Evolutionary conservation across 2,113 vertebrate species (phyloP), one percentile per base, ranked within the genome.

Genomic region (Loxodonta africana): DNA sequence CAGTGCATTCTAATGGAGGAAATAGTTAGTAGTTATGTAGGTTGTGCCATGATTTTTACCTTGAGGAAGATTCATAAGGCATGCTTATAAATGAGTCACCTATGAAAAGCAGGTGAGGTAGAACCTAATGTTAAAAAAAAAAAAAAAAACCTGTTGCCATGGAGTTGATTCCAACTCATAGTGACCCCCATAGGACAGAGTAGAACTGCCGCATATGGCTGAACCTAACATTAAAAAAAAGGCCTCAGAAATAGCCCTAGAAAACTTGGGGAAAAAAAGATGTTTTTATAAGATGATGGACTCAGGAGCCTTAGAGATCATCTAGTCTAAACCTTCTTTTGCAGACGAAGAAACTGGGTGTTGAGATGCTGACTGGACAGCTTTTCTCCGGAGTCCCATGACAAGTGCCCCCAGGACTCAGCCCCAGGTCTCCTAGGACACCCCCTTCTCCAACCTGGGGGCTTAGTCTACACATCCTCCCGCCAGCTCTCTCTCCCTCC

Each of bases 1-100:
- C 93, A 93, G 93, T 63, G 82, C 76, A n/a, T 30, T 46, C 87
- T 83, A 53, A 76, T 48, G 93, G 90, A 77, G 7, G 48, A 73
- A 51, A 18, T 1, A n/a, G 44, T 57, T 28, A 14, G 25, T 25
- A 48, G 87, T 90, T 90, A 63, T 17, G 10, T 21, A 51, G 23
- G 18, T 44, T 46, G 65, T 74, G n/a, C 20, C 33, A 63, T 8
- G 77, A 78, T 33, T 80, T 82, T 60, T 53, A 62, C 33, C 60
- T 82, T 37, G 53, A 77, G 84, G n/a, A 37, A 80, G 25, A 57
- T 67, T 92, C 57, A 60, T 73, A 57, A 97, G 37, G n/a, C 10
- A 2, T 25, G 26, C 9, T 85, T 41, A 57, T 17, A 21, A 15
- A 9, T 11, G 41, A 76, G 73, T 80, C 63, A 67, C 37, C 74